Conservation (phyloP, 2,797 vertebrate species). For the Harpagifer antarcticus region DNA sequence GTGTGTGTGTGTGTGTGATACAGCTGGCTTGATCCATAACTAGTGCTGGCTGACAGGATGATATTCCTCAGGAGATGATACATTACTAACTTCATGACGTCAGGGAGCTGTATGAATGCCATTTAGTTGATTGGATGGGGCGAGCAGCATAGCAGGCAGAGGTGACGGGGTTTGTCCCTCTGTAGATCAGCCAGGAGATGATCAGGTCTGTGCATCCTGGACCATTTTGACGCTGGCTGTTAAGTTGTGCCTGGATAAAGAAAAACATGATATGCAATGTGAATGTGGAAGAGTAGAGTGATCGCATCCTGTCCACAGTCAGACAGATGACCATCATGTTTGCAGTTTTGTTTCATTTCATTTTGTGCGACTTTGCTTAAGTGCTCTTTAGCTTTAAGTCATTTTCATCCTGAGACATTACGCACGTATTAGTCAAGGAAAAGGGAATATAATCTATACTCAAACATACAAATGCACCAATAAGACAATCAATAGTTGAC, state of each 20-base stretch:
- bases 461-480: background rate
- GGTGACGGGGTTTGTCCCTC: conserved; percentile 24
- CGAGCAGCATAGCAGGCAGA: conserved; percentile 16
- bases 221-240: conserved; percentile 4
- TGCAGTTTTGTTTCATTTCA: background rate
- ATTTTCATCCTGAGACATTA: background rate
- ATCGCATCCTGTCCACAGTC: background rate
- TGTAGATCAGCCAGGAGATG: conserved; percentile 17
- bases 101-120: conserved; percentile 48
- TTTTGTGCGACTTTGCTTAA: background rate
- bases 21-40: conserved; percentile 63
- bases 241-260: background rate
- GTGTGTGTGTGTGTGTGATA: conserved; percentile 59
- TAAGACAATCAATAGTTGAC: too few relatives aligned
- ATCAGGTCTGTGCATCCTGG: background rate
- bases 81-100: conserved; percentile 63
- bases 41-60: conserved; percentile 50
- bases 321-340: background rate
- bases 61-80: conserved; percentile 53
- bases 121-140: conserved; percentile 73
- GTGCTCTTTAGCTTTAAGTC: background rate
- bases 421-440: background rate
- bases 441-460: background rate
- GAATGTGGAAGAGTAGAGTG: background rate
- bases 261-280: background rate